These are phyloP conservation scores for Notarius lentiginosus DNA, from an alignment of 2,113 vertebrate species.

Conservation along the genomic window DNA sequence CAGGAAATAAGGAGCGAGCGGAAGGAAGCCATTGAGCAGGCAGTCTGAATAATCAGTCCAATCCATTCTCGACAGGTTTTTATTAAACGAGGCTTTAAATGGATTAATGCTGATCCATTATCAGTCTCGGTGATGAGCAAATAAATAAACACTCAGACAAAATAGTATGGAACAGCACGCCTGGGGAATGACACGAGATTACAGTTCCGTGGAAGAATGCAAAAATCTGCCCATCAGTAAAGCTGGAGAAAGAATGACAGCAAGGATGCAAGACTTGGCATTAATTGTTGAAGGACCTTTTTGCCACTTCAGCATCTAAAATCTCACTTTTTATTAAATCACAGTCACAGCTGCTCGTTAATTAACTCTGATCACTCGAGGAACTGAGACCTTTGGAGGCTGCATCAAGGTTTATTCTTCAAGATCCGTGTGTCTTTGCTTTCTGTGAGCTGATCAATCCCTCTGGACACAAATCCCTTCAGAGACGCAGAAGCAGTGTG, in stretches of 20 bases:
- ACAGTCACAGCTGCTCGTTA: too few species aligned
- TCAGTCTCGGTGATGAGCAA: slow-evolving; percentile 30
- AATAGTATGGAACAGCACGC: neutral
- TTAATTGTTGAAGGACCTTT: neutral
- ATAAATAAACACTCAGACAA: neutral
- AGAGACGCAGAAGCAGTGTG: neutral
- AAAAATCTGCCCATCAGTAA: neutral
- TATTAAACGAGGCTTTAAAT: slow-evolving; percentile 59
- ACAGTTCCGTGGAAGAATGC: neutral
- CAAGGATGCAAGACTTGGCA: neutral
- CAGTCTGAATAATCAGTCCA: slow-evolving; percentile 60
- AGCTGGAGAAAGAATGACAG: neutral
- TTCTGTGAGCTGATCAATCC: neutral
- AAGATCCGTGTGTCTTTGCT: neutral
- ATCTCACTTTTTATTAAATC: neutral
- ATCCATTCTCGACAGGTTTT: neutral
- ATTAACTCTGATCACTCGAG: neutral
- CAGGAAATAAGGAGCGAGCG: slow-evolving; percentile 54
- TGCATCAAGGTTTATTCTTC: neutral
- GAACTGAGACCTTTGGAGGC: neutral
- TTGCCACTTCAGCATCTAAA: neutral
- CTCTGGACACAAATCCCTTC: neutral
- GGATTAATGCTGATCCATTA: slow-evolving; percentile 66
- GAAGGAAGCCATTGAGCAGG: slow-evolving; percentile 45
- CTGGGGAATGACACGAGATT: neutral